These are phyloP conservation scores for Stegophylla sp. DNA, from an alignment of 2,888 invertebrate species.

Conservation along the genomic window DNA sequence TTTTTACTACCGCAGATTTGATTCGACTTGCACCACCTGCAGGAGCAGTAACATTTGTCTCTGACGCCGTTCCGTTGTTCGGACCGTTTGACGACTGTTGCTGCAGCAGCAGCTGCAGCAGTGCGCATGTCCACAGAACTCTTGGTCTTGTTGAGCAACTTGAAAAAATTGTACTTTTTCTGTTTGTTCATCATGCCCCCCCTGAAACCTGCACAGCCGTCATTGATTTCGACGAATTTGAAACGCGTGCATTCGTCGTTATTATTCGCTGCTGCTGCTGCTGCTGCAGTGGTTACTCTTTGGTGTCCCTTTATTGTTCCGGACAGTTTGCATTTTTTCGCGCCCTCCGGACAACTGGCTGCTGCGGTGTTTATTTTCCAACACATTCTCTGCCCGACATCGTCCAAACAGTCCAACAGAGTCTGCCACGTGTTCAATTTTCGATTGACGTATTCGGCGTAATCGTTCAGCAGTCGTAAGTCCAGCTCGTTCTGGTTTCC, in stretches of 20 bases:
- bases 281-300: too few species aligned
- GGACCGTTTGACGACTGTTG: neutral
- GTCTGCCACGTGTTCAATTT: conserved; percentile 21
- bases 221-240: neutral
- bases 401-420: conserved; percentile 18
- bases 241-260: neutral
- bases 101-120: neutral
- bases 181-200: neutral
- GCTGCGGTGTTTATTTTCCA: neutral
- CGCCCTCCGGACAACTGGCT: neutral
- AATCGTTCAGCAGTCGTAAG: conserved; percentile 1
- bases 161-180: conserved; percentile 16
- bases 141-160: conserved; percentile 12
- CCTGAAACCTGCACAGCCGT: neutral
- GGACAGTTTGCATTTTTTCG: neutral
- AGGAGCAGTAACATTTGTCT: neutral
- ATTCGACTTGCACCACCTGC: neutral
- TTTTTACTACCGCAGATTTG: neutral
- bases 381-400: conserved; percentile 7
- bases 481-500: conserved; percentile 17
- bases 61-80: neutral
- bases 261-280: neutral
- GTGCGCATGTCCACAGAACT: conserved; percentile 5
- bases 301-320: too few species aligned
- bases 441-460: neutral